Percentiles rank a stretch among this genome's conserved stretches.
Conservation (phyloP, 1,140 invertebrate genomes). For the Aphaenogaster rudis region DNA sequence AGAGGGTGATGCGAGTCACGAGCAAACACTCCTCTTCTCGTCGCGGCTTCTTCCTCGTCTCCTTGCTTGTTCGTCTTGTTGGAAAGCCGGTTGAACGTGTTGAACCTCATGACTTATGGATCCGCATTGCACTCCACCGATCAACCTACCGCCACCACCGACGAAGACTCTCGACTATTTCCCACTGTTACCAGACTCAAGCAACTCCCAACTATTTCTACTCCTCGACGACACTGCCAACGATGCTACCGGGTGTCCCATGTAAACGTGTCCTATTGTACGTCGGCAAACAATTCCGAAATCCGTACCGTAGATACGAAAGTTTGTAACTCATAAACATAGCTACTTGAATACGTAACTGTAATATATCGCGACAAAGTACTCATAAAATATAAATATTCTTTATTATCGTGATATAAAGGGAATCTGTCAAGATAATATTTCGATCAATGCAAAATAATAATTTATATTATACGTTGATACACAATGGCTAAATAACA, state of each 20-base stretch:
- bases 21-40: constrained; percentile 78
- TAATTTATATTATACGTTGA: not conserved
- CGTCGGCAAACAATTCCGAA: constrained; percentile 11
- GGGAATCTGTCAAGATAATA: not conserved
- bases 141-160: constrained; percentile 61
- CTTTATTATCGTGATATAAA: not conserved
- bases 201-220: constrained; percentile 53
- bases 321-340: not conserved
- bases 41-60: constrained; percentile 73
- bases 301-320: not conserved
- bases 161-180: constrained; percentile 55
- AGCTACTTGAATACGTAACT: not conserved
- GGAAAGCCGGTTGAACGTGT: constrained; percentile 74
- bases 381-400: not conserved
- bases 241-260: constrained; percentile 47
- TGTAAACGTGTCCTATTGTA: constrained; percentile 29
- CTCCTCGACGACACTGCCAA: constrained; percentile 32
- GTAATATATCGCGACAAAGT: not conserved
- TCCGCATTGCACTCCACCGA: constrained; percentile 77
- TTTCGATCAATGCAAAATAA: not conserved
- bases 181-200: constrained; percentile 48
- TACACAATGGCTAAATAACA: not conserved
- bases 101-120: constrained; percentile 82
- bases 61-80: constrained; percentile 68
- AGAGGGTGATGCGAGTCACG: constrained; percentile 60